Evolutionary conservation across 2,888 invertebrate species (phyloP).

Genomic region (Epistrophe eligans): DNA sequence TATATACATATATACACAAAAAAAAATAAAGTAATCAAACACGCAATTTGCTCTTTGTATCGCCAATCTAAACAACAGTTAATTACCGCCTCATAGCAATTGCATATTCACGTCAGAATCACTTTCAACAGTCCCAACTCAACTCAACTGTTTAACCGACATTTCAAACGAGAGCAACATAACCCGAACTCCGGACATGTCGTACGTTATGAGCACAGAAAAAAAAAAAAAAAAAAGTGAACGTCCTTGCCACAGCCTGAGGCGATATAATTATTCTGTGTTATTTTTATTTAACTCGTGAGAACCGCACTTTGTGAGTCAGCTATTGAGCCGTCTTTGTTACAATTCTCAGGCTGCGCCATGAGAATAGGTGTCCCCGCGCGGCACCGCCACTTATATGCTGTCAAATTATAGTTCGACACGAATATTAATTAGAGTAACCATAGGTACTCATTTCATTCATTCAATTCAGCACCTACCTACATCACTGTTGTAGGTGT

Average conservation of each 20-base stretch:
- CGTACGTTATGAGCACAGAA: conserved; percentile 18
- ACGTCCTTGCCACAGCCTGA: conserved; percentile 71
- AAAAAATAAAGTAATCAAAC: conserved; percentile 29
- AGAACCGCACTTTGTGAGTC: conserved; percentile 41
- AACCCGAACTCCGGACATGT: conserved; percentile 30
- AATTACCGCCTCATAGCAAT: conserved; percentile 55
- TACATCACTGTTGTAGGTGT: conserved; percentile 31
- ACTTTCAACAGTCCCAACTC: conserved; percentile 46
- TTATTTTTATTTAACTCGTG: conserved; percentile 41
- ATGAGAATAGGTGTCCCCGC: conserved; percentile 23
- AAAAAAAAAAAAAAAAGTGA: conserved; percentile 63
- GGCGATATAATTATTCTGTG: conserved; percentile 52
- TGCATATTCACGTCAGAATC: conserved; percentile 59
- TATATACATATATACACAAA: no score
- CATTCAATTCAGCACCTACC: conserved; percentile 48
- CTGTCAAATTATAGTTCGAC: conserved; percentile 49
- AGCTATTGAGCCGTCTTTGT: conserved; percentile 38
- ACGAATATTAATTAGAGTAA: conserved; percentile 62
- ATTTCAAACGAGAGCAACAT: conserved; percentile 50
- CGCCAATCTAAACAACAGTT: conserved; percentile 43
- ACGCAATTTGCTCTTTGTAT: conserved; percentile 30
- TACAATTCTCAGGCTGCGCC: conserved; percentile 54
- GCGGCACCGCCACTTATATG: not conserved
- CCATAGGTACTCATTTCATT: conserved; percentile 44
- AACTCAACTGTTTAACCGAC: conserved; percentile 57